Percentiles rank a stretch among this genome's conserved stretches.
Evolutionary conservation across 2,113 vertebrate species (phyloP).

Genomic region (Turdus rufiventris): DNA sequence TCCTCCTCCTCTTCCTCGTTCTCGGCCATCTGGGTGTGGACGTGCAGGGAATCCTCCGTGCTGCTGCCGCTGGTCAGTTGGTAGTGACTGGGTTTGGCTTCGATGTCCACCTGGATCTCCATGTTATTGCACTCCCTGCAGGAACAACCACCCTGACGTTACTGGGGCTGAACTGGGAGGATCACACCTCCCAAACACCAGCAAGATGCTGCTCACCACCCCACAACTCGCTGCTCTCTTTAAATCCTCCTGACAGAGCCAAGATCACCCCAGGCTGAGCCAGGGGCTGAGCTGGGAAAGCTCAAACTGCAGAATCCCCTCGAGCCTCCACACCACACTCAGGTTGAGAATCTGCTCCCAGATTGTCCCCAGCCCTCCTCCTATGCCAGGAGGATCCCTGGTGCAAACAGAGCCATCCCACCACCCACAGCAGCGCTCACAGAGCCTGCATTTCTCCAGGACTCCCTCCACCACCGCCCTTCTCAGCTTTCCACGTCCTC

Average conservation of each 20-base stretch:
- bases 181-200: accelerated
- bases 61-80: constrained; percentile 88
- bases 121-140: constrained; percentile 95
- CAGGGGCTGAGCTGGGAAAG: too few species aligned
- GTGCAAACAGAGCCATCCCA: not conserved
- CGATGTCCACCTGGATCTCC: constrained; percentile 99
- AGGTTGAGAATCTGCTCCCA: too few species aligned
- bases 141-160: constrained; percentile 2
- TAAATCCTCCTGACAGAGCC: not conserved
- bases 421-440: not conserved
- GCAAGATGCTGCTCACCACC: not conserved
- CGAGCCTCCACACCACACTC: not conserved
- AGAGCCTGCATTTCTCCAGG: not conserved
- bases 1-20: constrained; percentile 70
- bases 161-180: not conserved
- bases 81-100: constrained; percentile 95
- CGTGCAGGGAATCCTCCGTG: constrained; percentile 88
- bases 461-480: not conserved
- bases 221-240: accelerated
- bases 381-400: not conserved
- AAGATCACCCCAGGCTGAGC: not conserved
- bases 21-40: constrained; percentile 77
- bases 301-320: not conserved
- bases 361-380: not conserved
- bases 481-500: not conserved